Conservation (phyloP, 2,888 invertebrate species). For the Athalia rosae region DNA sequence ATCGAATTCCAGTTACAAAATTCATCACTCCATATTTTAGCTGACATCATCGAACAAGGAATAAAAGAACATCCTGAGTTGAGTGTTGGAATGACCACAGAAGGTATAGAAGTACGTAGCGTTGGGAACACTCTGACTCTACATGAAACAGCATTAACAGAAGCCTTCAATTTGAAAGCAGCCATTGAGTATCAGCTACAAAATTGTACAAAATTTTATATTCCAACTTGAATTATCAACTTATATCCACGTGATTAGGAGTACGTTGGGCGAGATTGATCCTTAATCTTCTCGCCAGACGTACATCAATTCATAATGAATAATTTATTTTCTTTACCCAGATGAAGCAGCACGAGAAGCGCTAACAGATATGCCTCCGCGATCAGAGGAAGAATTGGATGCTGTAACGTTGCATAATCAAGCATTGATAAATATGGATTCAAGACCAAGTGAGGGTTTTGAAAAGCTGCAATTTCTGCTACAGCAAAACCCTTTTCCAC, state of each 20-base stretch:
- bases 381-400: slow-evolving; percentile 97
- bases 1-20: too few relatives aligned
- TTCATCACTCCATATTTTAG: slow-evolving; percentile 61
- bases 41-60: slow-evolving; percentile 95
- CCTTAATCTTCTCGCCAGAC: neutral
- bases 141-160: slow-evolving; percentile 97
- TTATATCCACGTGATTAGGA: neutral
- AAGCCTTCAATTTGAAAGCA: slow-evolving; percentile 98
- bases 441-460: slow-evolving; percentile 93
- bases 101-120: slow-evolving; percentile 93
- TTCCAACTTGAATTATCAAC: too few relatives aligned
- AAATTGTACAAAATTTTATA: slow-evolving; percentile 77
- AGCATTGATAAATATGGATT: slow-evolving; percentile 93
- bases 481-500: slow-evolving; percentile 97
- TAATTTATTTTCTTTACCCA: slow-evolving; percentile 61
- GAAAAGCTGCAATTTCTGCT: slow-evolving; percentile 95
- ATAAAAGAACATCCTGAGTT: slow-evolving; percentile 98
- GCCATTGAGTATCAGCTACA: slow-evolving; percentile 97
- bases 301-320: neutral
- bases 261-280: too few relatives aligned
- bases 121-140: slow-evolving; percentile 96
- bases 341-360: slow-evolving; percentile 91
- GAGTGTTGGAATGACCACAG: slow-evolving; percentile 97
- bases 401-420: slow-evolving; percentile 98
- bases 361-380: slow-evolving; percentile 91